Evolutionary conservation across 2,797 vertebrate genomes (phyloP), one percentile per base, ranked within the genome.

Genomic region (Cryptoprocta ferox): DNA sequence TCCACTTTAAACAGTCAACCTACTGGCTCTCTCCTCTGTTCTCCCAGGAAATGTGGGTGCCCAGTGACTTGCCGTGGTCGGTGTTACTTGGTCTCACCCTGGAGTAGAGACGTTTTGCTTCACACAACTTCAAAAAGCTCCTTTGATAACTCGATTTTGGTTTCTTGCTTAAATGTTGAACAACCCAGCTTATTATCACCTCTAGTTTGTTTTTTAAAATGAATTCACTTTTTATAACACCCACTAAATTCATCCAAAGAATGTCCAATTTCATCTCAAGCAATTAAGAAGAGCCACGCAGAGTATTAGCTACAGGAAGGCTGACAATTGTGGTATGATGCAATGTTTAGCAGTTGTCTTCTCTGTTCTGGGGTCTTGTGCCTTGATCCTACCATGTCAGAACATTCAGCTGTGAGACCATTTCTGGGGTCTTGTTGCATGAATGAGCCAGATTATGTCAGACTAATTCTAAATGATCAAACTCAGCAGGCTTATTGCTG

Each of bases 181-280:
- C 78, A 87, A 73, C 79, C 61, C 84, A 79, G 75, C 78, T 92
- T 97, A 96, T 97, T 96, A 97, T 96, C 96, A 85, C 95, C 88
- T 97, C 93, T 63, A 26, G 73, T 48, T 91, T 96, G 50, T 63
- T 91, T 94, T 94, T 97, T 42, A 13, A 97, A 95, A 71, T 42
- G 4, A 93, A 56, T 89, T 93, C 12, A 56, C 63, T 90, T 59
- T 94, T 80, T 59, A 95, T 93, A 71, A 80, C 59, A 96, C 63
- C n/a, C 70, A 78, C 32, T 88, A 81, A 87, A 80, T 78, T 48
- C 81, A 92, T 83, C 61, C 14, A 63, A 94, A 94, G 39, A 87
- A 78, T 59, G 59, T 85, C 70, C 42, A 14, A n/a, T 91, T 91
- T 96, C 35, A 48, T 30, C 26, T 91, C 21, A 76, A 88, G 48